Evolutionary conservation across 2,113 vertebrate genomes (phyloP).

Genomic region (Mirounga angustirostris): DNA sequence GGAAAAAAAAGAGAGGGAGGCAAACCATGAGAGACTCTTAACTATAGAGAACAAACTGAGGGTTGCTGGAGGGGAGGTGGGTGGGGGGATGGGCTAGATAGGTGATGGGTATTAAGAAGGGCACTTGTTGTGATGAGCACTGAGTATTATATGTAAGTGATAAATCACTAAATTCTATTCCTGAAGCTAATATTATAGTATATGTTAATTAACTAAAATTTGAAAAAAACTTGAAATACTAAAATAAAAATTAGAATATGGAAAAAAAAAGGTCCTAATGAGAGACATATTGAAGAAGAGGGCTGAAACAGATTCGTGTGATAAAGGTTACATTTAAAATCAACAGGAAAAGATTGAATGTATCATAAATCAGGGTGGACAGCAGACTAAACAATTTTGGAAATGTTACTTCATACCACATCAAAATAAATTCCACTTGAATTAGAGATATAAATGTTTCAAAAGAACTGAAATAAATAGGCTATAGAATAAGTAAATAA

Average conservation of each 20-base stretch:
- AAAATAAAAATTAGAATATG: conserved; percentile 15
- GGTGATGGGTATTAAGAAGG: not conserved
- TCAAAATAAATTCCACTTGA: not conserved
- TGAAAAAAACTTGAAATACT: not conserved
- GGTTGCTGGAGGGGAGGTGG: not conserved
- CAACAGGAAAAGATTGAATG: not conserved
- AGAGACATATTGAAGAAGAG: not conserved
- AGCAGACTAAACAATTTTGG: not conserved
- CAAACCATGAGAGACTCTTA: not conserved
- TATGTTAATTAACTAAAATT: not conserved
- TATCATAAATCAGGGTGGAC: not conserved
- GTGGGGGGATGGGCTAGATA: not conserved
- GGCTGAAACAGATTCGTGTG: not conserved
- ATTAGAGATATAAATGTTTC: not conserved
- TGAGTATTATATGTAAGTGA: not conserved
- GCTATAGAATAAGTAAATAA: not conserved
- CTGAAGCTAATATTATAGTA: not conserved
- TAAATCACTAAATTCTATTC: not conserved
- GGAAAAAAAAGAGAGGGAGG: not conserved
- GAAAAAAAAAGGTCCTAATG: not conserved
- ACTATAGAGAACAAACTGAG: not conserved
- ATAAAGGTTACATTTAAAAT: conserved; percentile 8
- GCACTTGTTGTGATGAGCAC: not conserved
- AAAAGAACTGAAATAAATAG: not conserved
- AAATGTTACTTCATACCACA: not conserved